Conservation (phyloP, 2,113 vertebrate species). For the Raphicerus campestris region DNA sequence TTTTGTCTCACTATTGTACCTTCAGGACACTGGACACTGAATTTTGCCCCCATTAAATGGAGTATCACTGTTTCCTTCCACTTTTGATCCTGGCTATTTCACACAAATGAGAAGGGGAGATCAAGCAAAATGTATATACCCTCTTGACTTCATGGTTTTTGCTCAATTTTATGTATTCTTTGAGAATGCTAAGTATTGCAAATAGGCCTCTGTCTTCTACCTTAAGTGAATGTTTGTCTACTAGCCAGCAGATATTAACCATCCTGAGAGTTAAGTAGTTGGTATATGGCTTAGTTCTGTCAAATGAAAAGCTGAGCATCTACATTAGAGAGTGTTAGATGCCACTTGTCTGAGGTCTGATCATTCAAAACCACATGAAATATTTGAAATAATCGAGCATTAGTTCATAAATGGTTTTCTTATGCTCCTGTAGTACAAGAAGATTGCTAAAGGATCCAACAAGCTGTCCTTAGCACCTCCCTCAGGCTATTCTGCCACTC, state of each 20-base stretch:
- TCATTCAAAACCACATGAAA: neutral
- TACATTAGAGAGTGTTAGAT: neutral
- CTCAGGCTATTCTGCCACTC: neutral
- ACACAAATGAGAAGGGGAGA: neutral
- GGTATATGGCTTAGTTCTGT: neutral
- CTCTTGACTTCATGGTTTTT: neutral
- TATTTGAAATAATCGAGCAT: neutral
- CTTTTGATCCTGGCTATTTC: neutral
- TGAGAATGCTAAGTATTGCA: neutral
- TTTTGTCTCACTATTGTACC: neutral
- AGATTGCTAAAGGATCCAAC: neutral
- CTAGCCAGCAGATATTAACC: neutral
- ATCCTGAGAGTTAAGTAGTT: neutral
- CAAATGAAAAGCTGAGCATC: neutral
- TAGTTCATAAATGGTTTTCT: neutral
- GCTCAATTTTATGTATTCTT: conserved; percentile 5
- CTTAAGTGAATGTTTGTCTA: neutral
- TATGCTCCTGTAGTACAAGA: neutral
- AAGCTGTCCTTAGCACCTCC: neutral
- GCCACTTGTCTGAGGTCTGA: neutral
- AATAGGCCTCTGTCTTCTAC: neutral
- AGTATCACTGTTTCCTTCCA: neutral
- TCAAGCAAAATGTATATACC: neutral
- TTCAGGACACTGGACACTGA: neutral
- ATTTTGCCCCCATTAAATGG: neutral